Evolutionary conservation across 2,113 vertebrate genomes (phyloP).

Genomic region (Spea multiplicata): DNA sequence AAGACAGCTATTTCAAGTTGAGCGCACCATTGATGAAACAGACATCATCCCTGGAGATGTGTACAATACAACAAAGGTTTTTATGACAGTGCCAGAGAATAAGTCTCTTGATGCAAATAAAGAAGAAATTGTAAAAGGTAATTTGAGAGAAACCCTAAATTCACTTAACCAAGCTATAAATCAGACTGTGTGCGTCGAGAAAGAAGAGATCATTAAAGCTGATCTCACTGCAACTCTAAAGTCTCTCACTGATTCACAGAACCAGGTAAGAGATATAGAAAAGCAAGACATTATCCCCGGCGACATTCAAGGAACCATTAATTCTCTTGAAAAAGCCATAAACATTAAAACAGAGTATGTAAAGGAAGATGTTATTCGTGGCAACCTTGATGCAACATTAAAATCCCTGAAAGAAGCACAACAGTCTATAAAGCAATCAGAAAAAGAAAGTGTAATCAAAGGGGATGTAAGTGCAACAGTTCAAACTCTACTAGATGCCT

Average conservation of each 20-base stretch:
- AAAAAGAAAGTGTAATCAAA: constrained; percentile 68
- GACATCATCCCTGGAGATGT: constrained; percentile 85
- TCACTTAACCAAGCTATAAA: constrained; percentile 76
- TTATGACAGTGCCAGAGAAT: constrained; percentile 72
- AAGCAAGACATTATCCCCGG: constrained; percentile 72
- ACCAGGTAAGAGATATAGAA: constrained; percentile 65
- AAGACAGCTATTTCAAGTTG: constrained; percentile 66
- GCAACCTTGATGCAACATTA: constrained; percentile 77
- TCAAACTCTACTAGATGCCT: constrained; percentile 63
- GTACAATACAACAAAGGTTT: constrained; percentile 74
- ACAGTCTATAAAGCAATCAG: constrained; percentile 63
- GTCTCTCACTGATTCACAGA: constrained; percentile 73
- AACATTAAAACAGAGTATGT: constrained; percentile 66
- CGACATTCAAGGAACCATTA: constrained; percentile 76
- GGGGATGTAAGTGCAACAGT: constrained; percentile 63
- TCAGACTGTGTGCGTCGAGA: constrained; percentile 71
- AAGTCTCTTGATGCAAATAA: constrained; percentile 63
- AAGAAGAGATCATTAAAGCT: constrained; percentile 78
- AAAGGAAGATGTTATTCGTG: constrained; percentile 73
- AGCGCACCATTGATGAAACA: constrained; percentile 75
- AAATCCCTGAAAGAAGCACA: constrained; percentile 75
- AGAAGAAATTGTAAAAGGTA: constrained; percentile 77
- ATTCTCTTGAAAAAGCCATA: constrained; percentile 77
- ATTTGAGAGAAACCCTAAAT: constrained; percentile 76
- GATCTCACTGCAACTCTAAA: constrained; percentile 70